Percentiles rank a stretch among this genome's conserved stretches.
These are phyloP conservation scores for Notechis scutatus DNA, from an alignment of 2,113 vertebrate genomes.

Conservation along the genomic window DNA sequence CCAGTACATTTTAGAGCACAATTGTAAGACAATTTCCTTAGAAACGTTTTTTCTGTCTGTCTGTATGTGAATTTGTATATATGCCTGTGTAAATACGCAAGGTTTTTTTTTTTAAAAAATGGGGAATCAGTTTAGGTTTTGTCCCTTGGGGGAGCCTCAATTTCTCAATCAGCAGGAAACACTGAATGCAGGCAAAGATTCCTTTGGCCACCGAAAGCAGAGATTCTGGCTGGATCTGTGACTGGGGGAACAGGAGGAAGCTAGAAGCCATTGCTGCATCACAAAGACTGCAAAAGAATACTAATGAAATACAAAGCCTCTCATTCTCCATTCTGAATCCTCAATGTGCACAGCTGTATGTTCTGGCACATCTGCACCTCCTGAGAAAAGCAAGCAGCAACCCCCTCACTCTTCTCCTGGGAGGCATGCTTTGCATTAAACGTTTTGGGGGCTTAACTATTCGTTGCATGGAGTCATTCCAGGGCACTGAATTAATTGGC, in stretches of 20 bases:
- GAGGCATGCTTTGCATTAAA: neutral
- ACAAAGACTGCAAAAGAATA: slow-evolving; percentile 23
- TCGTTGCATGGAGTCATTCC: slow-evolving; percentile 14
- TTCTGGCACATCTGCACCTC: slow-evolving; percentile 32
- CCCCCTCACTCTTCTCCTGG: slow-evolving; percentile 11
- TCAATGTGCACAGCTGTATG: slow-evolving; percentile 28
- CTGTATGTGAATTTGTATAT: neutral
- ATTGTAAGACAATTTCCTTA: neutral
- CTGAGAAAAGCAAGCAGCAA: slow-evolving; percentile 21
- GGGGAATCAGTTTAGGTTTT: neutral
- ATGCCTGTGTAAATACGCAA: too few relatives aligned
- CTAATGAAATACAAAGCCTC: slow-evolving; percentile 25
- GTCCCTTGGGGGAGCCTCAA: neutral
- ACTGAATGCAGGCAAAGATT: slow-evolving; percentile 4
- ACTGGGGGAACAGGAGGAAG: slow-evolving; percentile 15
- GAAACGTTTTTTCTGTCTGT: neutral
- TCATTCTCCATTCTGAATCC: slow-evolving; percentile 23
- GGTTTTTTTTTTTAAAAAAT: neutral
- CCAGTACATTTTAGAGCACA: neutral
- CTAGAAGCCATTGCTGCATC: slow-evolving; percentile 10
- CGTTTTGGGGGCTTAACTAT: neutral
- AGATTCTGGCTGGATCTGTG: slow-evolving; percentile 12
- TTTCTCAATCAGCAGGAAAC: slow-evolving; percentile 17
- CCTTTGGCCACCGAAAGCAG: neutral
- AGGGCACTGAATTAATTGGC: slow-evolving; percentile 3